Evolutionary conservation across 1,140 invertebrate species (phyloP).

Genomic region (Trissolcus basalis): DNA sequence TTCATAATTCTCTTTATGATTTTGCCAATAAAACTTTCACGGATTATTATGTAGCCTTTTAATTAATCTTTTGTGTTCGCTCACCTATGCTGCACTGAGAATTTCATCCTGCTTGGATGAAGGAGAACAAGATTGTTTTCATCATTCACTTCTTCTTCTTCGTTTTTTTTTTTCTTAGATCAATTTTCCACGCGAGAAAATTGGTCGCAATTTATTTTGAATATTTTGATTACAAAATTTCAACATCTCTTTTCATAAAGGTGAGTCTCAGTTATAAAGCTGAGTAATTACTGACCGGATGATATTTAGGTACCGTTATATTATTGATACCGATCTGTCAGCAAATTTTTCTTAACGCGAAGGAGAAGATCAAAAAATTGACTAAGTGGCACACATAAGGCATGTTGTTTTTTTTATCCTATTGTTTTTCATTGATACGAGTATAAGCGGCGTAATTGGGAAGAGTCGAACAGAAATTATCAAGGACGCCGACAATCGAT

Average conservation of each 20-base stretch:
- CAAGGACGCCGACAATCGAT: slow-evolving; percentile 23
- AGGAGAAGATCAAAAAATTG: background rate
- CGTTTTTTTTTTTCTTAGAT: no score
- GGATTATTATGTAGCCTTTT: slow-evolving; percentile 18
- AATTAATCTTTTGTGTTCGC: slow-evolving; percentile 24
- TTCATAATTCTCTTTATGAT: slow-evolving; percentile 28
- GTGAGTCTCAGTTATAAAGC: slow-evolving; percentile 41
- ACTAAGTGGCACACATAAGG: background rate
- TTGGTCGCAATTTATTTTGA: no score
- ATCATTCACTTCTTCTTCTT: no score
- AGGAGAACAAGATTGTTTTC: no score
- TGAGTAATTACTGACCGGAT: slow-evolving; percentile 52
- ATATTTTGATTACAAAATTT: no score
- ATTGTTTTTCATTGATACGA: slow-evolving; percentile 31
- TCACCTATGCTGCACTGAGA: slow-evolving; percentile 20
- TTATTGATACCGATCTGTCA: slow-evolving; percentile 39
- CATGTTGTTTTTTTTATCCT: slow-evolving; percentile 3
- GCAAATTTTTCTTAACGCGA: slow-evolving; percentile 17
- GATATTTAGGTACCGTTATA: slow-evolving; percentile 60
- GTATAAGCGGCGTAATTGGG: slow-evolving; percentile 9
- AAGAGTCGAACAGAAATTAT: slow-evolving; percentile 11
- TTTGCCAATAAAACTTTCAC: slow-evolving; percentile 42
- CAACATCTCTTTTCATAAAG: background rate
- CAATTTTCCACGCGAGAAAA: no score
- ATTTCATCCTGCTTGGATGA: slow-evolving; percentile 1